phyloP scores from a whole-genome alignment of 2,888 invertebrate species.

The Digitonthophagus gazella region DNA sequence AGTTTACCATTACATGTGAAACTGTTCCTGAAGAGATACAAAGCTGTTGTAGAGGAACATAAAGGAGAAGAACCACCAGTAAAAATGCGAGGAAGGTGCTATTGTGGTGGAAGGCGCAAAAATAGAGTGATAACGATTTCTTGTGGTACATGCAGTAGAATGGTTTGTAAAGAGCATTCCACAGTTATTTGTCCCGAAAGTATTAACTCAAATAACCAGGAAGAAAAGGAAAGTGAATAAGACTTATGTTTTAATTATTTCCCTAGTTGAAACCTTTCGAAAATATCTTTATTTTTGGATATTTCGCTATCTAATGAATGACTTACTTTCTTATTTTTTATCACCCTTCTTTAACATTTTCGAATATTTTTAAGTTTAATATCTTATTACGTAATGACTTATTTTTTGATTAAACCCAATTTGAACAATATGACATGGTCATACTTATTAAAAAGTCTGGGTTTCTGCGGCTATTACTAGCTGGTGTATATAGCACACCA shows the following conservation, averaged over 20 bases:
- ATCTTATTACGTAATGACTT: background rate
- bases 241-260: too few species aligned
- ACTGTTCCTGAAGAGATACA: too few species aligned
- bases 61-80: too few species aligned
- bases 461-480: background rate
- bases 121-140: too few species aligned
- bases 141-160: background rate
- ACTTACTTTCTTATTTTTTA: background rate
- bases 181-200: constrained; percentile 1
- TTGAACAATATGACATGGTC: background rate
- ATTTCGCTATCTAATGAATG: background rate
- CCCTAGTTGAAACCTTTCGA: too few species aligned
- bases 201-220: too few species aligned
- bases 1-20: constrained; percentile 7
- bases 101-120: background rate
- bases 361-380: background rate
- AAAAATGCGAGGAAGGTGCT: constrained; percentile 1
- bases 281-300: too few species aligned
- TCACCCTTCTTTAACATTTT: background rate
- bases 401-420: background rate
- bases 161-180: constrained; percentile 3
- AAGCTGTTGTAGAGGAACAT: too few species aligned
- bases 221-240: too few species aligned
- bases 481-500: background rate
- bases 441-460: background rate